These are phyloP conservation scores for Polypedilum vanderplanki DNA, from an alignment of 1,140 invertebrate genomes.

Conservation along the genomic window DNA sequence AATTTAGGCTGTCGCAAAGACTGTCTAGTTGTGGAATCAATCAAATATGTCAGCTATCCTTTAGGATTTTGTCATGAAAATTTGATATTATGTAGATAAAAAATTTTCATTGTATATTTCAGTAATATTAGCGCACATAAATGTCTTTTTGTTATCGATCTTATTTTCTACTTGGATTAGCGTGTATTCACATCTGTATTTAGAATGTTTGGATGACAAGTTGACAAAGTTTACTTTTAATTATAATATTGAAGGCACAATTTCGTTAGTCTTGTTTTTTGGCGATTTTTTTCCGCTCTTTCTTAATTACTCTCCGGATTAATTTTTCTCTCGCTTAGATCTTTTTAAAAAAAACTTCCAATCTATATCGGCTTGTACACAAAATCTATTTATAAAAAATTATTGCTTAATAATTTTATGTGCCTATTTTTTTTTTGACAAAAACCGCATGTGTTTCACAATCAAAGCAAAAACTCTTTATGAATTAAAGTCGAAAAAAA, in stretches of 20 bases:
- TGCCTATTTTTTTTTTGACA: conserved; percentile 10
- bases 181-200: not conserved
- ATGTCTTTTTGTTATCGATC: too few species aligned
- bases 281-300: too few species aligned
- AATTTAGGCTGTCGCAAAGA: too few species aligned
- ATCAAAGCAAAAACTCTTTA: conserved; percentile 28
- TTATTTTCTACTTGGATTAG: too few species aligned
- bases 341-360: not conserved
- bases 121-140: too few species aligned
- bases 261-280: not conserved
- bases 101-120: too few species aligned
- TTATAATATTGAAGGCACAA: not conserved
- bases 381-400: conserved; percentile 10
- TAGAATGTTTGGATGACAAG: conserved; percentile 3
- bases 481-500: conserved; percentile 27
- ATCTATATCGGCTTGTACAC: not conserved
- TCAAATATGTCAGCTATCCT: too few species aligned
- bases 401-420: not conserved
- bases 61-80: too few species aligned
- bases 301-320: too few species aligned
- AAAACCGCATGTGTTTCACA: conserved; percentile 24
- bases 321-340: too few species aligned
- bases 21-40: too few species aligned
- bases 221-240: conserved; percentile 1
- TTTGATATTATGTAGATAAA: too few species aligned